Conservation (phyloP, 2,113 vertebrate genomes). For the Ochotona curzoniae region DNA sequence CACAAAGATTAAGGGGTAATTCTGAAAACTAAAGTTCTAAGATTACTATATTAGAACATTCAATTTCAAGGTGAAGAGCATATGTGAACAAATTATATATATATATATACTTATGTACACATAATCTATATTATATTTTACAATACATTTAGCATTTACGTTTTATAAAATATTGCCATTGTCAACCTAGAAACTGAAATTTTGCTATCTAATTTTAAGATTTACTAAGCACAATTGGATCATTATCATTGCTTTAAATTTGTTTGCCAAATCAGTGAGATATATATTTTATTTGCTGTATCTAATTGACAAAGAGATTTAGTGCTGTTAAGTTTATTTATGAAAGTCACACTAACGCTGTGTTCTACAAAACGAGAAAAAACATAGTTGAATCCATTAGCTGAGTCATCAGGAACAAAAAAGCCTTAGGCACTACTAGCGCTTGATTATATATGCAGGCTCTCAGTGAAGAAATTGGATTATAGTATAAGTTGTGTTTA, state of each 20-base stretch:
- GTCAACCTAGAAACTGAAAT: neutral
- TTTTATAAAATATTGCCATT: neutral
- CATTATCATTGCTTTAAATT: neutral
- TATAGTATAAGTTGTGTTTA: neutral
- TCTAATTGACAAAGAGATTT: neutral
- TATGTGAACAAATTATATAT: neutral
- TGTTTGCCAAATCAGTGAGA: neutral
- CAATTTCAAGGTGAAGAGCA: neutral
- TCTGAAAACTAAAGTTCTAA: neutral
- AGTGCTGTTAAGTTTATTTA: neutral
- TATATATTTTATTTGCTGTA: neutral
- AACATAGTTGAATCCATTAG: neutral
- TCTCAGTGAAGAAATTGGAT: neutral
- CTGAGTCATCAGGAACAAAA: neutral
- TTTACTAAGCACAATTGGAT: neutral
- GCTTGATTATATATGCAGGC: neutral
- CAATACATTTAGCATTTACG: neutral
- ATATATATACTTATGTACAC: neutral
- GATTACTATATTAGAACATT: neutral
- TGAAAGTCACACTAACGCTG: neutral
- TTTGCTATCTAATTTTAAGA: slow-evolving; percentile 21
- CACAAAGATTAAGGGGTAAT: neutral
- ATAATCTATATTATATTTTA: neutral
- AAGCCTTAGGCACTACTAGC: neutral
- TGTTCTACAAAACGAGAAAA: neutral